Conservation (phyloP, 1,140 invertebrate species). For the Mya arenaria region DNA sequence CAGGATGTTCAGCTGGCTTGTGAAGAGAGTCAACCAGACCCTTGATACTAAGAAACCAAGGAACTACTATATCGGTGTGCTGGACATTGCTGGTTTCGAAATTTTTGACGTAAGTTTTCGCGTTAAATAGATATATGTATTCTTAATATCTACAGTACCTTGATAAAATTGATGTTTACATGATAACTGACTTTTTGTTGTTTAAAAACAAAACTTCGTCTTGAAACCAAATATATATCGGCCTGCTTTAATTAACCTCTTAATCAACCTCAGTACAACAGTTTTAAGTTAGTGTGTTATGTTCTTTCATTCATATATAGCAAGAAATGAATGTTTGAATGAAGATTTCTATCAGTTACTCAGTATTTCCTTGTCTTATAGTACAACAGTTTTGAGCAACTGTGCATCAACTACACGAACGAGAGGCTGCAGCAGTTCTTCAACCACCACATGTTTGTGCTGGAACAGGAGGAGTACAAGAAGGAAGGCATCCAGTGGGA, state of each 20-base stretch:
- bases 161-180: too few species aligned
- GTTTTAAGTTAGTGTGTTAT: too few species aligned
- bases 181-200: neutral
- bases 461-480: conserved; percentile 99
- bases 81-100: conserved; percentile 99
- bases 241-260: too few species aligned
- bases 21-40: conserved; percentile 99
- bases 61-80: conserved; percentile 98
- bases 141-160: too few species aligned
- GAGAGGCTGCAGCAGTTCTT: conserved; percentile 99
- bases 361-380: conserved; percentile 83
- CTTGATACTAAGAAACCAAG: conserved; percentile 98
- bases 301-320: too few species aligned
- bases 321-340: too few species aligned
- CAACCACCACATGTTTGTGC: conserved; percentile 99
- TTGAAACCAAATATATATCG: too few species aligned
- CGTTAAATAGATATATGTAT: too few species aligned
- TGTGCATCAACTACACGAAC: conserved; percentile 99
- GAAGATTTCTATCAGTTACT: too few species aligned
- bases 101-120: conserved; percentile 99
- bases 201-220: too few species aligned
- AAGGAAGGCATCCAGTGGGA: conserved; percentile 98
- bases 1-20: conserved; percentile 97
- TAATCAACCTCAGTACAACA: too few species aligned
- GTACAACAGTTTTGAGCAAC: conserved; percentile 99